phyloP scores from a whole-genome alignment of 2,888 invertebrate genomes.

The Subacronicta megacephala region DNA sequence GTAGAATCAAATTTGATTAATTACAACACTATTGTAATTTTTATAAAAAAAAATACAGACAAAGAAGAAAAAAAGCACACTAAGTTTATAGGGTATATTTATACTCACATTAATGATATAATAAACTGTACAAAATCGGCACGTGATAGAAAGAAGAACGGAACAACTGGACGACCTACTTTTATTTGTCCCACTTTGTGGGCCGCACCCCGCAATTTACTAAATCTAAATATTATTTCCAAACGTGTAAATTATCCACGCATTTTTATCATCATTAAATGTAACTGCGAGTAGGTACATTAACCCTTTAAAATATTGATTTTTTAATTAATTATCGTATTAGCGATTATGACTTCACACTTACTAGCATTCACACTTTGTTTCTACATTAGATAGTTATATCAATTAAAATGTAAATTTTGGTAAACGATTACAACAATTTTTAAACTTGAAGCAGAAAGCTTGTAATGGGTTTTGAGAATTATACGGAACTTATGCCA shows the following conservation, averaged over 20 bases:
- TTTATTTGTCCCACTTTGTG: conserved; percentile 46
- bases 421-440: conserved; percentile 7
- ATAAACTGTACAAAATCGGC: background rate
- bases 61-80: too few relatives aligned
- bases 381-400: background rate
- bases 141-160: conserved; percentile 27
- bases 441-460: conserved; percentile 19
- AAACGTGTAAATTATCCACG: conserved; percentile 1
- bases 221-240: conserved; percentile 20
- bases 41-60: too few relatives aligned
- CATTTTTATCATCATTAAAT: too few relatives aligned
- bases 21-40: too few relatives aligned
- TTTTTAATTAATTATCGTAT: too few relatives aligned
- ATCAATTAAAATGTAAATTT: conserved; percentile 7
- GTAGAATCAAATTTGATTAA: too few relatives aligned
- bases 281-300: too few relatives aligned
- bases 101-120: background rate
- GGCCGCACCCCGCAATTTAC: conserved; percentile 56
- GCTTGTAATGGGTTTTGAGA: conserved; percentile 52
- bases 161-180: conserved; percentile 45
- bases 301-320: too few relatives aligned
- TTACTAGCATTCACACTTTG: background rate
- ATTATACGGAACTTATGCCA: conserved; percentile 49
- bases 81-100: too few relatives aligned
- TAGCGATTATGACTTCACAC: background rate